phyloP scores from a whole-genome alignment of 2,113 vertebrate species.

The Callospermophilus lateralis region DNA sequence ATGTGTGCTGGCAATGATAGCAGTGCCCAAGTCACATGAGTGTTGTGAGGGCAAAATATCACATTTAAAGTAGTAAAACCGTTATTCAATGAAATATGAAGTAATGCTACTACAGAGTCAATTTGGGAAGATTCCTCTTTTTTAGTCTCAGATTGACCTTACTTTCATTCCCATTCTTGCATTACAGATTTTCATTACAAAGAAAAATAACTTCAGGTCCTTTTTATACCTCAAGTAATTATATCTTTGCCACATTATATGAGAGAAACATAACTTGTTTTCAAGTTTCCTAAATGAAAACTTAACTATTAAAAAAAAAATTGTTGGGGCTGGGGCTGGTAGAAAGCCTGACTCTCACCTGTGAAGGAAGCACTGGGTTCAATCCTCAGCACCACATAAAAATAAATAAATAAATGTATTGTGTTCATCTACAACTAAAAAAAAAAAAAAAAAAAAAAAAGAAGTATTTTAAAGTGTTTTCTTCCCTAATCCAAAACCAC shows the following conservation, averaged over 20 bases:
- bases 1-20: not conserved
- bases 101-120: not conserved
- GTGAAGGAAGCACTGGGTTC: no score
- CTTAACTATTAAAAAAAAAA: not conserved
- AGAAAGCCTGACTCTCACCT: no score
- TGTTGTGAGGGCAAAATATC: not conserved
- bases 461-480: not conserved
- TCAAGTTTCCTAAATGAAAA: not conserved
- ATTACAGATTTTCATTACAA: not conserved
- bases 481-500: not conserved
- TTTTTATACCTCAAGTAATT: not conserved
- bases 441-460: no score
- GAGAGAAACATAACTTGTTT: not conserved
- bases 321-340: no score
- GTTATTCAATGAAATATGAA: not conserved
- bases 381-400: no score
- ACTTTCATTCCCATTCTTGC: not conserved
- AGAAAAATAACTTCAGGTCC: not conserved
- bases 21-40: not conserved
- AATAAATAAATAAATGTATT: no score
- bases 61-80: conserved; percentile 6
- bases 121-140: not conserved
- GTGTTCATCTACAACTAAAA: no score
- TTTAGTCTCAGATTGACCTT: not conserved
- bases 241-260: not conserved